Conservation (phyloP, 2,113 vertebrate species). For the Hippocampus guttulatus region DNA sequence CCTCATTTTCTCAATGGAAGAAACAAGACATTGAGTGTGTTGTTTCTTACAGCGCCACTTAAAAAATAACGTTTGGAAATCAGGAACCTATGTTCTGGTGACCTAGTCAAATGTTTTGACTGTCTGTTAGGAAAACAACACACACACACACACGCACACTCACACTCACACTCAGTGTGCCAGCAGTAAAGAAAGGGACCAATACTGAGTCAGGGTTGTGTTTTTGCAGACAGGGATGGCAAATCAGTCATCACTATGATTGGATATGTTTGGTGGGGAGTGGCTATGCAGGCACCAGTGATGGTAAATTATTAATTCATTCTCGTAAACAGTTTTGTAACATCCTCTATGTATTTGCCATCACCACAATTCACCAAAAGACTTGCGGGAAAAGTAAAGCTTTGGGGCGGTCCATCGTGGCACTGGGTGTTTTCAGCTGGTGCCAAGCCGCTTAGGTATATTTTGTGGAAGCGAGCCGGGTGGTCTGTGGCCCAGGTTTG, state of each 20-base stretch:
- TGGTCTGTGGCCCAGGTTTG: slow-evolving; percentile 22
- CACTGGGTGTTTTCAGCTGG: slow-evolving; percentile 43
- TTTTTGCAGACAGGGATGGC: slow-evolving; percentile 37
- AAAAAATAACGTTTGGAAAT: background rate
- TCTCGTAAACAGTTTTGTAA: slow-evolving; percentile 39
- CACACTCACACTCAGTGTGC: background rate
- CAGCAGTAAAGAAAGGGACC: background rate
- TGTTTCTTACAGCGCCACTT: background rate
- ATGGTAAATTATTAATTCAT: slow-evolving; percentile 62
- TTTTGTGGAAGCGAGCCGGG: slow-evolving; percentile 35
- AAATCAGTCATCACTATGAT: slow-evolving; percentile 35
- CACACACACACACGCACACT: background rate
- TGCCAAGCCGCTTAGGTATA: slow-evolving; percentile 12
- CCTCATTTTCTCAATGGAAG: background rate
- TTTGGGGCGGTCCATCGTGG: slow-evolving; percentile 27
- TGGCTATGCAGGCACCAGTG: slow-evolving; percentile 30
- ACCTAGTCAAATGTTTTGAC: slow-evolving; percentile 10
- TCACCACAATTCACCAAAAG: slow-evolving; percentile 27
- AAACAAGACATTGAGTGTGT: background rate
- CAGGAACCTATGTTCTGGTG: background rate
- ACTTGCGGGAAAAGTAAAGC: background rate
- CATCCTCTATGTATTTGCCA: slow-evolving; percentile 21
- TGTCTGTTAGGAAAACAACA: too few relatives aligned
- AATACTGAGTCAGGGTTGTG: slow-evolving; percentile 15
- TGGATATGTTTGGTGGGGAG: slow-evolving; percentile 44